Conservation (phyloP, 37 sponge, comb jelly and placozoan genomes). For the Eunapius fragilis region DNA sequence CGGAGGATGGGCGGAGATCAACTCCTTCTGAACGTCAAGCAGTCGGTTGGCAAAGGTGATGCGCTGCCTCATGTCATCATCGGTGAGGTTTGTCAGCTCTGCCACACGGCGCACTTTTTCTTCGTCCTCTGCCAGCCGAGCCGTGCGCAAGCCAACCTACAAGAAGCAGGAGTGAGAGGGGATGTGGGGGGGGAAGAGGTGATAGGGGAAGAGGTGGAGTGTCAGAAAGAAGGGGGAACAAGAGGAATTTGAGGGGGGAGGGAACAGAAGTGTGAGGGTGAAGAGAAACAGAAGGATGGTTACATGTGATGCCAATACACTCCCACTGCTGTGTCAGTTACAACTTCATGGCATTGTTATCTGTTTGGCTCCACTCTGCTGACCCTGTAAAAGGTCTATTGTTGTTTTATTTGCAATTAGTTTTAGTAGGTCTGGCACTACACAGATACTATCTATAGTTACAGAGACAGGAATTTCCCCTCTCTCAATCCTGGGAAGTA, state of each 20-base stretch:
- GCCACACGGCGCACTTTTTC: conserved; percentile 30
- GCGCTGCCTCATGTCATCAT: conserved; percentile 39
- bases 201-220: not conserved
- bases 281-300: too few species aligned
- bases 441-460: not conserved
- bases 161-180: too few species aligned
- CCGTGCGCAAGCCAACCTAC: not conserved
- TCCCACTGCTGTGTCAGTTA: not conserved
- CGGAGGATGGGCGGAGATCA: conserved; percentile 50
- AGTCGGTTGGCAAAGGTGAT: conserved; percentile 48
- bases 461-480: too few species aligned
- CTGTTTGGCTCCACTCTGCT: not conserved
- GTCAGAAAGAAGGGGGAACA: too few species aligned
- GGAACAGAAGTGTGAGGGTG: too few species aligned
- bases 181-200: too few species aligned
- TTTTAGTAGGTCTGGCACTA: not conserved
- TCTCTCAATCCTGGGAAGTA: not conserved
- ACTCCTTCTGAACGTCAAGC: conserved; percentile 68
- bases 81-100: conserved; percentile 25
- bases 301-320: not conserved
- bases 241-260: too few species aligned
- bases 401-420: not conserved
- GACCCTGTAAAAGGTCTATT: not conserved
- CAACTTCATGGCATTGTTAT: not conserved
- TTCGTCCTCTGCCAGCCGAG: not conserved